Evolutionary conservation across 2,888 invertebrate species (phyloP).

Genomic region (Branchipolynoe longqiensis): DNA sequence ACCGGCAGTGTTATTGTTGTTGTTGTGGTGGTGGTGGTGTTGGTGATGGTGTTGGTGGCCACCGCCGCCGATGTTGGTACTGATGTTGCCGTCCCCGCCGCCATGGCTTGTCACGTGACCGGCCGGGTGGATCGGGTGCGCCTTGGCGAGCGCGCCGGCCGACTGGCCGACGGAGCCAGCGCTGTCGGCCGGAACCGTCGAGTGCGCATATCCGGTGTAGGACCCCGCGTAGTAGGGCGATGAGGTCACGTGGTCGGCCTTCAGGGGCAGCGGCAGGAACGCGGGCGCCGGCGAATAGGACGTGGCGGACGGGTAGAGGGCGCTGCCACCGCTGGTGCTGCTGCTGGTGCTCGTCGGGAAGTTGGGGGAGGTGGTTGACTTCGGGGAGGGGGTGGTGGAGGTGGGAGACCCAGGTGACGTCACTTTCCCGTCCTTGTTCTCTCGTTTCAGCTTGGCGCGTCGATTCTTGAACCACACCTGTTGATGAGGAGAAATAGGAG

Average conservation of each 20-base stretch:
- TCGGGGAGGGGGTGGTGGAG: constrained; percentile 39
- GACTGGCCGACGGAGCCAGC: not conserved
- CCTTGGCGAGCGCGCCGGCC: not conserved
- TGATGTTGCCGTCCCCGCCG: no score
- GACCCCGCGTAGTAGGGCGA: constrained; percentile 17
- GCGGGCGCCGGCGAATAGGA: not conserved
- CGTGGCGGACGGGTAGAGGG: not conserved
- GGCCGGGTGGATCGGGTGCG: not conserved
- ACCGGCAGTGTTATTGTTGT: not conserved
- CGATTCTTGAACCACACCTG: constrained; percentile 65
- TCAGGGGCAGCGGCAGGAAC: constrained; percentile 10
- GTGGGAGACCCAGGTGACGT: constrained; percentile 40
- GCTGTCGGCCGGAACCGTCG: constrained; percentile 13
- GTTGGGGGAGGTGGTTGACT: constrained; percentile 16
- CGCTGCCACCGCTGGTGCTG: not conserved
- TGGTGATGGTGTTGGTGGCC: no score
- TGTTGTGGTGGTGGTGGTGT: no score
- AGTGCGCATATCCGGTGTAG: constrained; percentile 28
- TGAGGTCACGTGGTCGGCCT: constrained; percentile 10
- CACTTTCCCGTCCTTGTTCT: constrained; percentile 61
- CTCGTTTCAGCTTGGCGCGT: constrained; percentile 62
- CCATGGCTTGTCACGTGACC: not conserved
- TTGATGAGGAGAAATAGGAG: constrained; percentile 36
- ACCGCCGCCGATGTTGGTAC: no score
- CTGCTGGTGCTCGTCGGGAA: constrained; percentile 7